A percentile compares a stretch with the other conserved stretches of the same genome.
phyloP scores from a whole-genome alignment of 2,888 invertebrate genomes.

The Eupithecia abbreviata region DNA sequence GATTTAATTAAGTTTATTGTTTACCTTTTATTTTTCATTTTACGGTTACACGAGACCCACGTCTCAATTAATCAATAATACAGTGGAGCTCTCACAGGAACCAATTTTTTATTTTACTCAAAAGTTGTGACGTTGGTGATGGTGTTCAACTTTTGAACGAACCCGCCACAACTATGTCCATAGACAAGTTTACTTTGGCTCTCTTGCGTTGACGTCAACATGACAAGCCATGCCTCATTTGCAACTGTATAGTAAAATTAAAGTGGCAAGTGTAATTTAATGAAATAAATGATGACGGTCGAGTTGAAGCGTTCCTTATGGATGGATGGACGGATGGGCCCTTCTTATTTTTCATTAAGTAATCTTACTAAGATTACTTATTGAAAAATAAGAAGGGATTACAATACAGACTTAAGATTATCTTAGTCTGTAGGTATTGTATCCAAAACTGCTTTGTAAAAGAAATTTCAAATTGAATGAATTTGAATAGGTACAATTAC shows the following conservation, averaged over 20 bases:
- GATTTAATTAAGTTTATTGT: no score
- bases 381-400: no score
- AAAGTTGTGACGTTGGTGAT: background rate
- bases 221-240: conserved; percentile 2
- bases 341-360: background rate
- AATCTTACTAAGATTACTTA: no score
- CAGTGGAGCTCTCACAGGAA: no score
- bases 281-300: background rate
- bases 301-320: background rate
- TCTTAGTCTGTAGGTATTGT: background rate
- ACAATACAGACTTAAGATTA: no score
- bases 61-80: no score
- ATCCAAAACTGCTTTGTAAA: background rate
- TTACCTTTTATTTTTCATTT: no score
- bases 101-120: no score
- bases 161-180: conserved; percentile 5
- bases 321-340: background rate
- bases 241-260: background rate
- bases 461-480: background rate
- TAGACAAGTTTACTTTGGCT: background rate
- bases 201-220: background rate
- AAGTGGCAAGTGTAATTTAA: background rate
- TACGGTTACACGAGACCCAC: no score
- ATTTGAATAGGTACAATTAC: background rate
- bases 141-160: background rate